Evolutionary conservation across 2,888 invertebrate genomes (phyloP), one percentile per base, ranked within the genome.

Genomic region (Notodonta ziczac): DNA sequence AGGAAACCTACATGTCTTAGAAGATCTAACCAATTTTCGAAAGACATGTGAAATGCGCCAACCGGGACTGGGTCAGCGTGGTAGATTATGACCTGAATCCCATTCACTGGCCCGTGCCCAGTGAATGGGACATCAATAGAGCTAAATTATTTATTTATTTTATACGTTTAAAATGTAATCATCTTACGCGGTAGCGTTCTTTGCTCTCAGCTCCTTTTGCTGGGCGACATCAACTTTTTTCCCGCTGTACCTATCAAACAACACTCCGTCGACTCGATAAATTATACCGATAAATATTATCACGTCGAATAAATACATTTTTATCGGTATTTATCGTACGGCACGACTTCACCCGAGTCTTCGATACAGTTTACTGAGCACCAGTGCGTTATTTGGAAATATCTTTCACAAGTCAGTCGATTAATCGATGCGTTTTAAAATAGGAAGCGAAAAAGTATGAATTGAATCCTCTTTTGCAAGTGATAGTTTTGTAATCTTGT

Each of bases 181-280:
- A 61, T 73, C 87, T 87, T 74, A 89, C 88, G 73, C 78, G 8
- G 81, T 78, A 40, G 77, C 76, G 57, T 88, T 85, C 61, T 71
- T 80, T 39, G 69, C 54, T 59, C 69, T 68, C 6, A 82, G 65
- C 55, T 83, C 81, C 60, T 81, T 84, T 50, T 72, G 69, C 61
- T 77, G 71, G 5, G 69, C 73, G 4, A 74, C 69, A n/a, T 84
- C 81, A 50, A 85, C 62, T 76, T 83, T 82, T 56, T 85, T 82
- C 24, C 88, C 90, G 63, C 80, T 85, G 64, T 80, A 85, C 64
- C 85, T 81, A 66, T 89, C 86, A 76, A 81, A 90, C 40, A 81
- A 39, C 9, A 57, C 73, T 44, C 80, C 79, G 39, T 78, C 72
- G 59, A 70, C 80, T 57, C 60, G 63, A 60, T 67, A 73, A 70